Percentiles rank a stretch among this genome's conserved stretches.
Evolutionary conservation across 2,888 invertebrate genomes (phyloP).

Genomic region (Caradrina clavipalpis): DNA sequence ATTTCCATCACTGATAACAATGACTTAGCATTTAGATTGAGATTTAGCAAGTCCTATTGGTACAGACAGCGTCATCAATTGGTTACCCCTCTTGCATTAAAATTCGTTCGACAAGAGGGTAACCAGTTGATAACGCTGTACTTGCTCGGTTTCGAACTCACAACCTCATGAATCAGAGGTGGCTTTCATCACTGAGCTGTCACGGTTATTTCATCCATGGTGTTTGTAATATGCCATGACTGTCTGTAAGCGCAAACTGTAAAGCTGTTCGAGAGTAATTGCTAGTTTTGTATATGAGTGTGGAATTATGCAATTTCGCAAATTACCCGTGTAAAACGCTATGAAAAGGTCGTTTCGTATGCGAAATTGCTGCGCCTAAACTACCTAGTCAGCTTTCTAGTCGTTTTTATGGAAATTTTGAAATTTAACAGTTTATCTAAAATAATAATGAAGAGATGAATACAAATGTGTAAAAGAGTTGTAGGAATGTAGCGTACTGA

Average conservation of each 20-base stretch:
- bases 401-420: conserved; percentile 11
- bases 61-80: too few relatives aligned
- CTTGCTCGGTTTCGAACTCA: neutral
- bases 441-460: too few relatives aligned
- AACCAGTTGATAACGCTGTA: too few relatives aligned
- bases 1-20: too few relatives aligned
- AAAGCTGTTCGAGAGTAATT: conserved; percentile 23
- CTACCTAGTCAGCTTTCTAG: conserved; percentile 24
- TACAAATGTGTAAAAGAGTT: too few relatives aligned
- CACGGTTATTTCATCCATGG: neutral
- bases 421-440: neutral
- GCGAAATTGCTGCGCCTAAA: conserved; percentile 21
- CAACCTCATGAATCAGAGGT: neutral
- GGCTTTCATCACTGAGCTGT: neutral
- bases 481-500: too few relatives aligned
- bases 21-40: too few relatives aligned
- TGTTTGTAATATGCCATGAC: neutral
- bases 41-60: neutral
- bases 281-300: neutral
- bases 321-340: conserved; percentile 39
- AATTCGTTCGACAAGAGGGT: too few relatives aligned
- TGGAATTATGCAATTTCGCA: conserved; percentile 37
- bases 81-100: too few relatives aligned
- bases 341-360: conserved; percentile 24
- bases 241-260: neutral